A percentile compares a stretch with the other conserved stretches of the same genome.
Conservation (phyloP, 1,140 invertebrate genomes). For the Copidosoma floridanum region DNA sequence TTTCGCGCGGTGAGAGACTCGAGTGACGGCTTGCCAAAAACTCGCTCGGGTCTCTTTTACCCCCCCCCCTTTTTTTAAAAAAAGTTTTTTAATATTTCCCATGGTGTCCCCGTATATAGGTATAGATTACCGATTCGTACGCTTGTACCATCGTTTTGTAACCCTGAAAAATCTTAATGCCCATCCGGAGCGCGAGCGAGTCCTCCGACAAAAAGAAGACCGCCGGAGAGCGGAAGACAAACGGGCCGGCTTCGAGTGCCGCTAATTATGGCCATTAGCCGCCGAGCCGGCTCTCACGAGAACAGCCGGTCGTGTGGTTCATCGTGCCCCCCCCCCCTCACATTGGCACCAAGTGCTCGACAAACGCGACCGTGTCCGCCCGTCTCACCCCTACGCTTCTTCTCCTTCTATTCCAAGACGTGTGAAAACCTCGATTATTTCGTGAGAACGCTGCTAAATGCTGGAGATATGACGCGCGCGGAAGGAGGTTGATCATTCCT, state of each 20-base stretch:
- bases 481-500: background rate
- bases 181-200: too few relatives aligned
- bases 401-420: background rate
- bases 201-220: too few relatives aligned
- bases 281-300: slow-evolving; percentile 17
- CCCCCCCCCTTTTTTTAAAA: too few relatives aligned
- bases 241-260: background rate
- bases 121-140: too few relatives aligned
- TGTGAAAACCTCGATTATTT: slow-evolving; percentile 7
- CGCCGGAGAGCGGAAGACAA: background rate
- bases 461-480: background rate
- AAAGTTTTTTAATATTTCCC: too few relatives aligned
- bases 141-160: too few relatives aligned
- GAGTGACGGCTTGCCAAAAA: background rate
- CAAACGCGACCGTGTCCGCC: slow-evolving; percentile 5
- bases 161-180: too few relatives aligned
- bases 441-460: too few relatives aligned
- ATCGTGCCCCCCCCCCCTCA: slow-evolving; percentile 1
- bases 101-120: too few relatives aligned
- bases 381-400: too few relatives aligned
- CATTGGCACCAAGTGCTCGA: slow-evolving; percentile 3
- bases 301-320: too few relatives aligned
- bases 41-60: background rate
- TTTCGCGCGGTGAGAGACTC: background rate
- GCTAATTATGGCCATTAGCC: slow-evolving; percentile 28